Evolutionary conservation across 2,888 invertebrate species (phyloP).

Genomic region (Abrostola tripartita): DNA sequence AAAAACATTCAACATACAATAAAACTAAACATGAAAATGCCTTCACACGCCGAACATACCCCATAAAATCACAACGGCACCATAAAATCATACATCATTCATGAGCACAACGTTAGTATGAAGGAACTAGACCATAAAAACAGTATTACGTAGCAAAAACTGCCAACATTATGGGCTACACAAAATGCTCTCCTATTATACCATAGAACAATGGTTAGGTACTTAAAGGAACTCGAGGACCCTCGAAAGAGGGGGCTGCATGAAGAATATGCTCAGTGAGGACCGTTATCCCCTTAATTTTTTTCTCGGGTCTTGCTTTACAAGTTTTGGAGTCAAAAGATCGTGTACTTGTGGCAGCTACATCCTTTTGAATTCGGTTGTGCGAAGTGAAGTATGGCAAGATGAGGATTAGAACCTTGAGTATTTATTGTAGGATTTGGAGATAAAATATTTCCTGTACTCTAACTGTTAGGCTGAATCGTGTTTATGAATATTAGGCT

Average conservation of each 20-base stretch:
- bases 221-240: slow-evolving; percentile 56
- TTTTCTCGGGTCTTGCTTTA: slow-evolving; percentile 14
- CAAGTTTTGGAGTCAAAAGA: slow-evolving; percentile 14
- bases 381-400: not conserved
- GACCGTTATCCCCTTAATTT: slow-evolving; percentile 45
- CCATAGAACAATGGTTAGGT: slow-evolving; percentile 68
- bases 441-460: not conserved
- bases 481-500: too few relatives aligned
- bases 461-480: too few relatives aligned
- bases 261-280: slow-evolving; percentile 58
- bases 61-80: slow-evolving; percentile 42
- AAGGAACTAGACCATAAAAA: slow-evolving; percentile 64
- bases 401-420: not conserved
- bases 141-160: slow-evolving; percentile 60
- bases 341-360: slow-evolving; percentile 25
- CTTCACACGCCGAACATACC: slow-evolving; percentile 33
- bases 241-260: slow-evolving; percentile 48
- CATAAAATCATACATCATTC: slow-evolving; percentile 50
- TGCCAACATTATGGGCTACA: slow-evolving; percentile 48
- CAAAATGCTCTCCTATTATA: slow-evolving; percentile 64
- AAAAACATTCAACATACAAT: slow-evolving; percentile 27
- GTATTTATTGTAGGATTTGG: not conserved
- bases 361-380: slow-evolving; percentile 10
- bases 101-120: slow-evolving; percentile 54
- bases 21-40: slow-evolving; percentile 29